phyloP scores from a whole-genome alignment of 1,140 invertebrate genomes.

The Cheumatopsyche charites region DNA sequence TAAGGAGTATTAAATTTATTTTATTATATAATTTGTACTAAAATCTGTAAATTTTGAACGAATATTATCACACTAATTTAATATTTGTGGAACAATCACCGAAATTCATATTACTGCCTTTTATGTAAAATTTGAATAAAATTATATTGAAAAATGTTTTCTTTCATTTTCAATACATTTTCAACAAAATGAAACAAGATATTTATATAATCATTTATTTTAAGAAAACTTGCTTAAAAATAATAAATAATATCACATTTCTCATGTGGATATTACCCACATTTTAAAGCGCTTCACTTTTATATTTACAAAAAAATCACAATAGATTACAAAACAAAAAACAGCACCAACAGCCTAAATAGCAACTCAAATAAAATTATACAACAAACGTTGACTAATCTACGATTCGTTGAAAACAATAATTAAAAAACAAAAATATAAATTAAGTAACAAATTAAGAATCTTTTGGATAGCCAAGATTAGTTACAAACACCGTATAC shows the following conservation, averaged over 20 bases:
- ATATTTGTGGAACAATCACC: slow-evolving; percentile 29
- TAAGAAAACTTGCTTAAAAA: slow-evolving; percentile 43
- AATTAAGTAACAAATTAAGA: not conserved
- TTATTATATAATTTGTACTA: slow-evolving; percentile 33
- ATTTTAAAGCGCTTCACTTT: slow-evolving; percentile 44
- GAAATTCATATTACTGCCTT: slow-evolving; percentile 40
- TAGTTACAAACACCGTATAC: no score
- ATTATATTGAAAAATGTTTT: not conserved
- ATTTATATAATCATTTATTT: no score
- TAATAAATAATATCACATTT: slow-evolving; percentile 65
- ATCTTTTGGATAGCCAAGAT: no score
- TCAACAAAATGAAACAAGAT: no score
- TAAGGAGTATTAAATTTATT: slow-evolving; percentile 26
- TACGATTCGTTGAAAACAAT: not conserved
- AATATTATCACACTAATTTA: slow-evolving; percentile 36
- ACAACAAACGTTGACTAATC: not conserved
- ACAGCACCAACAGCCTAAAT: not conserved
- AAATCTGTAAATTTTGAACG: slow-evolving; percentile 38
- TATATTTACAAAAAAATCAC: slow-evolving; percentile 28
- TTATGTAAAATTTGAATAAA: slow-evolving; percentile 49
- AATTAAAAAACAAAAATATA: not conserved
- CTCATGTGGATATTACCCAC: slow-evolving; percentile 64
- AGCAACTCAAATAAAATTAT: not conserved
- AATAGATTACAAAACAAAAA: not conserved
- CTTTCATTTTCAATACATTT: not conserved